A percentile compares a stretch with the other conserved stretches of the same genome.
These are phyloP conservation scores for Musca vetustissima DNA, from an alignment of 1,140 invertebrate genomes.

Conservation along the genomic window DNA sequence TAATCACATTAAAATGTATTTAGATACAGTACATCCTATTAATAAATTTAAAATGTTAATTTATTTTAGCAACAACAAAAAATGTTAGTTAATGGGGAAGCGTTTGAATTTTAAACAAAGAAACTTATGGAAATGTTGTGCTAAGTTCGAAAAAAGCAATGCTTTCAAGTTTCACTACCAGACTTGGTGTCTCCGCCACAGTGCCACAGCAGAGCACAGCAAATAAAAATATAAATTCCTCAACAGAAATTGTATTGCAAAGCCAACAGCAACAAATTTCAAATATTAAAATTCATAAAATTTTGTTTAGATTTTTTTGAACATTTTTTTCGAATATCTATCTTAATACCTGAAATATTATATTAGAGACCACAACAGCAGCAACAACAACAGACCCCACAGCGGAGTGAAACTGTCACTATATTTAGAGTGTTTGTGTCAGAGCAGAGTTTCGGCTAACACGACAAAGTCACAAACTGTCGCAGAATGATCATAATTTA, in stretches of 20 bases:
- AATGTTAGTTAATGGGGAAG: too few species aligned
- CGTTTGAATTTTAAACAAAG: too few species aligned
- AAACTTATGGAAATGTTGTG: too few species aligned
- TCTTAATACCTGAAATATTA: background rate
- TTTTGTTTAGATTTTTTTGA: too few species aligned
- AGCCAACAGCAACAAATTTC: background rate
- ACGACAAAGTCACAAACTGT: background rate
- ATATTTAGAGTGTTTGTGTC: conserved; percentile 1
- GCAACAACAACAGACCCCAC: background rate
- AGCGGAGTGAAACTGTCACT: background rate
- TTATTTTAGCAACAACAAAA: background rate
- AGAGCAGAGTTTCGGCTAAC: background rate
- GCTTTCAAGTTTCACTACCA: conserved; percentile 11
- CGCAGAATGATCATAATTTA: conserved; percentile 23
- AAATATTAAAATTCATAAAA: too few species aligned
- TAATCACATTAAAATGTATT: conserved; percentile 12
- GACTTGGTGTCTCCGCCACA: conserved; percentile 7
- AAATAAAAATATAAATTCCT: conserved; percentile 21
- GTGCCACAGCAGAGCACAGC: too few species aligned
- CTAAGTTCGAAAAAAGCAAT: too few species aligned
- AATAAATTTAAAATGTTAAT: background rate
- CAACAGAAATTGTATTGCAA: conserved; percentile 4
- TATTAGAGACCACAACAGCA: background rate
- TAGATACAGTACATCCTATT: background rate
- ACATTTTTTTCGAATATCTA: too few species aligned